Conservation (phyloP, 2,113 vertebrate genomes). For the Mirounga angustirostris region DNA sequence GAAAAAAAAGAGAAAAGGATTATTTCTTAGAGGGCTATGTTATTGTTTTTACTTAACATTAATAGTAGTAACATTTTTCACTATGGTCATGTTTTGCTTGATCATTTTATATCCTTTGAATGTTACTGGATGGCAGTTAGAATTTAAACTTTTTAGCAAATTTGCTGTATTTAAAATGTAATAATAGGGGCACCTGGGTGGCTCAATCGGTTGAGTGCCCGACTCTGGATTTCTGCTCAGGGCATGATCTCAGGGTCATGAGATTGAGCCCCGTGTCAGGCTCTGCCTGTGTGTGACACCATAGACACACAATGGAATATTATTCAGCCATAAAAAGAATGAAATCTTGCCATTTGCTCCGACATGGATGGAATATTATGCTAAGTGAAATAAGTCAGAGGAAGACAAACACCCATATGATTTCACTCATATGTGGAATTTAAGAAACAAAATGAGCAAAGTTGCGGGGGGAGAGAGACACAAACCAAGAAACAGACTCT, state of each 20-base stretch:
- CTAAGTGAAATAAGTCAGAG: neutral
- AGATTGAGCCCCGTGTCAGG: neutral
- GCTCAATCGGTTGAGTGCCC: neutral
- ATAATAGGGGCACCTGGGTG: neutral
- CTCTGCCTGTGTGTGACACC: neutral
- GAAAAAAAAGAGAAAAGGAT: neutral
- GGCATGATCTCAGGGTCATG: neutral
- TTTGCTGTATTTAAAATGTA: neutral
- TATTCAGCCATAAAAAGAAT: neutral
- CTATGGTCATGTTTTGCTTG: neutral
- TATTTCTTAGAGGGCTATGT: conserved; percentile 10
- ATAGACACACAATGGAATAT: neutral
- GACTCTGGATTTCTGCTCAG: neutral
- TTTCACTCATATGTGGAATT: neutral
- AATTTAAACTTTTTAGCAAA: conserved; percentile 58
- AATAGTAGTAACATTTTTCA: conserved; percentile 36
- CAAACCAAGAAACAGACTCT: neutral
- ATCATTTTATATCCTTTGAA: conserved; percentile 46
- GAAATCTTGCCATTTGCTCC: neutral
- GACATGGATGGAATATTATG: neutral
- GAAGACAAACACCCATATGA: neutral
- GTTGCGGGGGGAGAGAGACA: neutral
- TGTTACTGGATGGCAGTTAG: conserved; percentile 19
- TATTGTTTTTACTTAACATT: neutral
- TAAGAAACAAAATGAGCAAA: neutral